Evolutionary conservation across 2,113 vertebrate species (phyloP), one percentile per base, ranked within the genome.

Genomic region (Bolborhynchus lineola): DNA sequence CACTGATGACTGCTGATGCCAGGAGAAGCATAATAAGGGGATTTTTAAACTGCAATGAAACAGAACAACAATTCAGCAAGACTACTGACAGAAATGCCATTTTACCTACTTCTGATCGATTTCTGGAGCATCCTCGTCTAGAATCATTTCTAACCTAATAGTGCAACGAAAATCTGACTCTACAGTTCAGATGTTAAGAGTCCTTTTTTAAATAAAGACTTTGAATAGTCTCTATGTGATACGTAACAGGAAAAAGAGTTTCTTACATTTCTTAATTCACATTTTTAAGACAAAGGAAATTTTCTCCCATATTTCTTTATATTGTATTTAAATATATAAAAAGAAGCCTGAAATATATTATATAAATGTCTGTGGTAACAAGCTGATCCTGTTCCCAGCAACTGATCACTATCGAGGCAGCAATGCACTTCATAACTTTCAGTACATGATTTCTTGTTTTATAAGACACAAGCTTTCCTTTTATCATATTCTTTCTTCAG

Each of bases 11-110:
- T 28, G 99, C 99, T 19, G 99, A 99, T 17, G 99, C 99, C 98
- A 99, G 97, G 70, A 99, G 98, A 91, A 99, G 97, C 98, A 99
- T 98, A 97, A 99, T 99, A 92, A 99, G 99, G 29, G 99, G 99
- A 57, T 99, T 99, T 97, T 99, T 99, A 98, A 99, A 99, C 99
- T 99, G 97, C 37, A 98, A 96, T 23, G 39, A 86, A 97, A 97
- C 91, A 91, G 80, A 97, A 97, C 4, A 90, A 41, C 67, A 94
- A 89, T 74, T 98, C 42, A 98, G 77, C 28, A 86, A 75, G 35
- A 47, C 13, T 93, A 25, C 68, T 53, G 15, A 67, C 77, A 88
- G 29, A 93, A 88, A 69, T 49, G 79, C 39, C 37, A 50, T 78
- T 81, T 90, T 20, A 77, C 21, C 81, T 29, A 71, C 11, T 35